These are phyloP conservation scores for Carassius carassius DNA, from an alignment of 2,113 vertebrate species.

Conservation along the genomic window DNA sequence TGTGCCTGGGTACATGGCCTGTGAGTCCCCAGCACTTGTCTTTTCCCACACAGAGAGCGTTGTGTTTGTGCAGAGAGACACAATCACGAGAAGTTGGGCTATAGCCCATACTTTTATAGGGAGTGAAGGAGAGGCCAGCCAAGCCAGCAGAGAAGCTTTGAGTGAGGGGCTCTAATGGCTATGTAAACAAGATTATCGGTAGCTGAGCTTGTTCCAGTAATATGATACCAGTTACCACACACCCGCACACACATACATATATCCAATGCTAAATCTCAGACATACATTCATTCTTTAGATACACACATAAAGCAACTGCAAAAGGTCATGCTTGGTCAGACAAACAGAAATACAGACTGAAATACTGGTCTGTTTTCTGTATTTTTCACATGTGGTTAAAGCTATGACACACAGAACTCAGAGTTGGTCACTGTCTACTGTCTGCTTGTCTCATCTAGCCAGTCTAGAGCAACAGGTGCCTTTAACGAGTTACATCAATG, in stretches of 20 bases:
- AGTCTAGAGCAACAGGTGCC: slow-evolving; percentile 50
- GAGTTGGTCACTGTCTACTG: background rate
- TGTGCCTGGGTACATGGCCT: slow-evolving; percentile 5
- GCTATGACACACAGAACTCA: background rate
- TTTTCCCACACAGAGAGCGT: slow-evolving; percentile 37
- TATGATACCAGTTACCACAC: slow-evolving; percentile 49
- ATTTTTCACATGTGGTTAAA: background rate
- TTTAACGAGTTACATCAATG: background rate
- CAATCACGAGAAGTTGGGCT: slow-evolving; percentile 10
- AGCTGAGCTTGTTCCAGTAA: slow-evolving; percentile 46
- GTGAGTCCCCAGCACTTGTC: slow-evolving; percentile 17
- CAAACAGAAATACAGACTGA: background rate
- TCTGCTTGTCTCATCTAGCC: slow-evolving; percentile 13
- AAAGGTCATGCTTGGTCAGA: slow-evolving; percentile 8
- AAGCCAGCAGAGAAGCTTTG: slow-evolving; percentile 43
- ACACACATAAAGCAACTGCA: background rate
- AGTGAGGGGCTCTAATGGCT: slow-evolving; percentile 51
- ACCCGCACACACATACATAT: slow-evolving; percentile 28
- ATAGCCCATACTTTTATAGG: slow-evolving; percentile 43
- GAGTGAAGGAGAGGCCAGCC: slow-evolving; percentile 51
- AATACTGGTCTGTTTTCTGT: background rate
- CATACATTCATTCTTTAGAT: background rate
- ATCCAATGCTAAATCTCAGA: slow-evolving; percentile 34
- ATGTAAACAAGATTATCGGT: slow-evolving; percentile 54
- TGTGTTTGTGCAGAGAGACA: slow-evolving; percentile 29